A percentile compares a stretch with the other conserved stretches of the same genome.
Evolutionary conservation across 1,140 invertebrate genomes (phyloP).

Genomic region (Hycleus cichorii): DNA sequence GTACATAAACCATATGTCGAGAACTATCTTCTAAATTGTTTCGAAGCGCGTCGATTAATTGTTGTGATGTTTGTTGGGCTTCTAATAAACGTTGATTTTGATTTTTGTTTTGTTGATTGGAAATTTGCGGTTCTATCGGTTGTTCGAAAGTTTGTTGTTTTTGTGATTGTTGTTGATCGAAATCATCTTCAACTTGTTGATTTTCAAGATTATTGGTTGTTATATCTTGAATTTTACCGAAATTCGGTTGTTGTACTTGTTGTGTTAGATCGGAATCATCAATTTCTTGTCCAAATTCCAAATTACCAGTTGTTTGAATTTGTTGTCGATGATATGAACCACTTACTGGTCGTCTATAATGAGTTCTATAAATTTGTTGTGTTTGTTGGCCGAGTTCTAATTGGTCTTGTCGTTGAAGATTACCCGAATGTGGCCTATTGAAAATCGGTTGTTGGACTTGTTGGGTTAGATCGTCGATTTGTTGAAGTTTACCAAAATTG

Average conservation of each 20-base stretch:
- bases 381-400: not conserved
- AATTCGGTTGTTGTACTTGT: not conserved
- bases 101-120: not conserved
- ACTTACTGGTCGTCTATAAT: slow-evolving; percentile 12
- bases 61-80: not conserved
- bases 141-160: not conserved
- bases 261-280: slow-evolving; percentile 16
- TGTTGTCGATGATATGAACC: slow-evolving; percentile 14
- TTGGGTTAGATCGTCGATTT: slow-evolving; percentile 2
- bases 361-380: slow-evolving; percentile 3
- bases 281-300: not conserved
- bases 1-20: not conserved
- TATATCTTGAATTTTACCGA: not conserved
- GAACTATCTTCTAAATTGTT: not conserved
- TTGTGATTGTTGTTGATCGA: not conserved
- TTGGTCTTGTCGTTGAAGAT: not conserved
- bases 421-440: not conserved
- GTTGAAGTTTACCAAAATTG: not conserved
- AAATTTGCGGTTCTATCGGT: slow-evolving; percentile 3
- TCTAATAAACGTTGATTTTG: not conserved
- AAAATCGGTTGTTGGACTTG: slow-evolving; percentile 7
- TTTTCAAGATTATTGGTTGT: not conserved
- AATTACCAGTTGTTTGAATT: not conserved
- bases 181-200: not conserved
- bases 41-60: not conserved